Percentiles rank a stretch among this genome's conserved stretches.
These are phyloP conservation scores for Dinoponera quadriceps DNA, from an alignment of 1,140 invertebrate species.

Conservation along the genomic window DNA sequence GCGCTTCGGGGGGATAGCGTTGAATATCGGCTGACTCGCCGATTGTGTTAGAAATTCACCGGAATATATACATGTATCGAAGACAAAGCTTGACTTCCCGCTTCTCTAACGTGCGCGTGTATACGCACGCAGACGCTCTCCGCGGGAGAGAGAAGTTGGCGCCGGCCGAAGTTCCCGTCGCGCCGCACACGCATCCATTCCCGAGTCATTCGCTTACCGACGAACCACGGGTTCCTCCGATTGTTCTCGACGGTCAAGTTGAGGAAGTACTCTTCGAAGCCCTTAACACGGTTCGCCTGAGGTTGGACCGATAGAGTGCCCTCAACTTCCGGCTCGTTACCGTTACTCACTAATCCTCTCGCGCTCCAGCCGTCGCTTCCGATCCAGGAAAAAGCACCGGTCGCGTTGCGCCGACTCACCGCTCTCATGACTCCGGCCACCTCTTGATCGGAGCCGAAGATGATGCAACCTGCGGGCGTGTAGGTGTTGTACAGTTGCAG, in stretches of 20 bases:
- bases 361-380: constrained; percentile 97
- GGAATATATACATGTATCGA: neutral
- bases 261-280: constrained; percentile 96
- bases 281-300: constrained; percentile 93
- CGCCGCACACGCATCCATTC: neutral
- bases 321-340: constrained; percentile 95
- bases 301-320: constrained; percentile 97
- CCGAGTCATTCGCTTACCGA: constrained; percentile 88
- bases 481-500: too few relatives aligned
- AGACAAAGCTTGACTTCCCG: neutral
- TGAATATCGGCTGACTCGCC: neutral
- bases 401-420: constrained; percentile 94
- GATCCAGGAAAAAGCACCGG: constrained; percentile 96
- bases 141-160: neutral
- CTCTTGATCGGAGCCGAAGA: constrained; percentile 98
- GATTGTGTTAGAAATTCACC: constrained; percentile 12
- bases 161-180: constrained; percentile 3
- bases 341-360: constrained; percentile 92
- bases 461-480: constrained; percentile 92
- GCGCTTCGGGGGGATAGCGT: neutral
- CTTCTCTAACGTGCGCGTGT: neutral
- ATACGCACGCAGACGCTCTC: neutral
- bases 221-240: constrained; percentile 96
- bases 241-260: constrained; percentile 94
- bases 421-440: constrained; percentile 97